phyloP scores from a whole-genome alignment of 2,797 vertebrate species.

The Mionectes olivaceus region DNA sequence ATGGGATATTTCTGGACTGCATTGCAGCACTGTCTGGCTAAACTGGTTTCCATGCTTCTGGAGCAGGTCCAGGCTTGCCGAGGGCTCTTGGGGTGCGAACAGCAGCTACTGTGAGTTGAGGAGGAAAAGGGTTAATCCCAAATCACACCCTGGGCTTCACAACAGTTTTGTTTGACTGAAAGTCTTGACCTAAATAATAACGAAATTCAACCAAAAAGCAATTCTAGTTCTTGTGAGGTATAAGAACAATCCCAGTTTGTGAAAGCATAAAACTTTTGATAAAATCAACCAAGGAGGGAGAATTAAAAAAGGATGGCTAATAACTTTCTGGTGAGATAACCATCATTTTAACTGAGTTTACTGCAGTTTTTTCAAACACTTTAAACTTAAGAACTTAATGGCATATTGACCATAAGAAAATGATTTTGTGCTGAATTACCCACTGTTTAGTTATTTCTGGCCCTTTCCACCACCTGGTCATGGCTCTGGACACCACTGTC shows the following conservation, averaged over 20 bases:
- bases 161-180: background rate
- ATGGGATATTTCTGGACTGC: background rate
- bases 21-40: background rate
- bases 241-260: background rate
- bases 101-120: background rate
- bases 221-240: background rate
- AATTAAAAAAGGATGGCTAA: no score
- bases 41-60: background rate
- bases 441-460: background rate
- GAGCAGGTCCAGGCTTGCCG: background rate
- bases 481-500: background rate
- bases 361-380: background rate
- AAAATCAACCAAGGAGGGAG: background rate
- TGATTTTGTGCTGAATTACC: background rate
- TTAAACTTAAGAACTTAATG: background rate
- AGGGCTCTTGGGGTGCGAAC: background rate
- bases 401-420: background rate
- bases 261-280: background rate
- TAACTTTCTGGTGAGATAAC: background rate
- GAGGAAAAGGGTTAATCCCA: background rate
- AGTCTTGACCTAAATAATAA: background rate
- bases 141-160: background rate
- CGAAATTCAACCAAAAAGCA: background rate
- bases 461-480: background rate
- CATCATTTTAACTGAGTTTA: background rate